Evolutionary conservation across 2,113 vertebrate species (phyloP), one percentile per base, ranked within the genome.

Genomic region (Arvicanthis niloticus): DNA sequence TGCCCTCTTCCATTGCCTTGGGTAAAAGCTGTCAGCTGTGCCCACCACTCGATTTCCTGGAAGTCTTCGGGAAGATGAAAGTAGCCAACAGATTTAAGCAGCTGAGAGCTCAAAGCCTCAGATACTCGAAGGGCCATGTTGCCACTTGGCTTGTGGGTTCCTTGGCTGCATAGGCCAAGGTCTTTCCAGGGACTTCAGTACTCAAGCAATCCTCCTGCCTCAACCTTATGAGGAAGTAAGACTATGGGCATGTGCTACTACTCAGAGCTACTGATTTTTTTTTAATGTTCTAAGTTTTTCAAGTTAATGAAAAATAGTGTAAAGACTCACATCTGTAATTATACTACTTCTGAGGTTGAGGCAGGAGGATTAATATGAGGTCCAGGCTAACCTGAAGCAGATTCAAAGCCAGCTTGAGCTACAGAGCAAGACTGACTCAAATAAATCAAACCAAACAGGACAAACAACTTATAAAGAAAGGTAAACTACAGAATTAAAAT

Each of bases 111-210:
- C 13, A 7, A 65, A 89, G 65, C 17, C 42, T 40, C 22, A 2
- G 0, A 0, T 0, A 1, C 16, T 45, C 58, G 24, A 53, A 45
- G 37, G 22, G 34, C 68, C n/a, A 0, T 10, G 9, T 3, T 9
- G 13, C 48, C 9, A 24, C 31, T 9, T 21, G 6, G 68, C 40
- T 42, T 5, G 16, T 26, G 24, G 42, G 2, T 13, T 19, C 81
- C 37, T 48, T 7, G 1, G 48, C 42, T 8, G 19, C 19, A 56
- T 2, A 51, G 53, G 22, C 37, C 22, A n/a, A 56, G 37, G 51
- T 58, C 24, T 37, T 56, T 42, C 45, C 37, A 42, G 37, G 34
- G 40, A 40, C 31, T 60, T 62, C 16, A 72, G 29, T 21, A 31
- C 29, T 34, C 76, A 60, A 70, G 16, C 15, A 31, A 5, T 62